Base-by-base conservation (phyloP, 2,113 vertebrate species). In the Entomyzon cyanotis region DNA sequence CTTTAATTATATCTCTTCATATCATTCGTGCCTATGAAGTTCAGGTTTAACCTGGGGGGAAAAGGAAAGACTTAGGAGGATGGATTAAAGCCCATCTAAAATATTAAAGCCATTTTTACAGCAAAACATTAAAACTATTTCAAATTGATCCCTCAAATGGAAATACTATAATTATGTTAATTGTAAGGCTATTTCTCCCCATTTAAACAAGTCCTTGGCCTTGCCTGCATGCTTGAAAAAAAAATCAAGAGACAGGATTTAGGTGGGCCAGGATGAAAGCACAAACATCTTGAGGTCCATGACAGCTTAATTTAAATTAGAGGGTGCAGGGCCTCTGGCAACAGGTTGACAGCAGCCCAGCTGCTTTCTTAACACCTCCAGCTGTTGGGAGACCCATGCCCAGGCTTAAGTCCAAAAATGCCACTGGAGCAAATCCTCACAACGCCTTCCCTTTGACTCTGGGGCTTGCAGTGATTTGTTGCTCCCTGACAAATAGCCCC, bases 1-100 rank as follows among this genome's bases (percentile, higher is more conserved):
- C 87, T 75, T 93, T 92, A 91, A 96, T 91, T 89, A n/a, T 62
- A 91, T 71, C 80, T 94, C 89, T 89, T 75, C 22, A 27, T 15
- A 84, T 49, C 60, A 89, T 79, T 65, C 39, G 56, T 58, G 53
- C 63, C 82, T 30, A 71, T 4, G 5, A 82, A 82, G 49, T 87
- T 94, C 69, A 87, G 49, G 53, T 82, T 93, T 82, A 87, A 75
- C 53, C 77, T 0, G 0, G 12, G 15, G 60, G 6, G 2, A 63
- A 42, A 49, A 37, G 27, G 31, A 50, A 35, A 86, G 52, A 78
- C 47, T 73, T 19, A 13, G 33, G 23, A 59, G 37, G 15, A 77
- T 41, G 64, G 42, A 84, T 64, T 81, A 92, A 94, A 78, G 39
- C 53, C 55, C 49, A 44, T 79, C 74, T 65, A 53, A 94, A 95